Evolutionary conservation across 35 echinoderm and acorn worm genomes (phyloP).

Genomic region (Patiria miniata): DNA sequence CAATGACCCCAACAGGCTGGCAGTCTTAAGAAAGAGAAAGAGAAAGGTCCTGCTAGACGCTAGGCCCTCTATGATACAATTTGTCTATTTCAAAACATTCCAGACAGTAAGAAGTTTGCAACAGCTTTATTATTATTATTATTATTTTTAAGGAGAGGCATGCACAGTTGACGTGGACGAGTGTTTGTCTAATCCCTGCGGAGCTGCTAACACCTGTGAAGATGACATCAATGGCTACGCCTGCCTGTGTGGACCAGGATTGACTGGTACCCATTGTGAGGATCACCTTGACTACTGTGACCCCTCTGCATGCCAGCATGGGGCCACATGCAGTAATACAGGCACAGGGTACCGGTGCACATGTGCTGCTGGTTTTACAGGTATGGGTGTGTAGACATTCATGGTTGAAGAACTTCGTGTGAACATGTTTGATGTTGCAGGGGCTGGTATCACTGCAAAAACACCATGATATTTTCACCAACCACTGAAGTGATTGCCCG

Average conservation of each 20-base stretch:
- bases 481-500: too few relatives aligned
- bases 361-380: conserved; percentile 65
- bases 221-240: conserved; percentile 19
- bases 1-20: too few relatives aligned
- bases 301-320: conserved; percentile 50
- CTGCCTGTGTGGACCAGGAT: conserved; percentile 58
- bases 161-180: conserved; percentile 62
- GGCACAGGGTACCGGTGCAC: conserved; percentile 52
- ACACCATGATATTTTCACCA: too few relatives aligned
- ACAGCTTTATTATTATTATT: neutral
- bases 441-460: too few relatives aligned
- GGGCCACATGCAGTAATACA: conserved; percentile 50
- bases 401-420: too few relatives aligned
- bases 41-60: too few relatives aligned
- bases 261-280: conserved; percentile 51
- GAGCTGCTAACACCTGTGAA: conserved; percentile 50
- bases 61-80: too few relatives aligned
- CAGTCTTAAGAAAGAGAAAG: too few relatives aligned
- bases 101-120: too few relatives aligned
- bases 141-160: conserved; percentile 40
- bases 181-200: conserved; percentile 59
- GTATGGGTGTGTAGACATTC: neutral
- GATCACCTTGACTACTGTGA: conserved; percentile 56
- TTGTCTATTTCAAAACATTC: too few relatives aligned
- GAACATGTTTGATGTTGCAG: too few relatives aligned